Conservation (phyloP, 2,888 invertebrate genomes). For the Athalia cordata region DNA sequence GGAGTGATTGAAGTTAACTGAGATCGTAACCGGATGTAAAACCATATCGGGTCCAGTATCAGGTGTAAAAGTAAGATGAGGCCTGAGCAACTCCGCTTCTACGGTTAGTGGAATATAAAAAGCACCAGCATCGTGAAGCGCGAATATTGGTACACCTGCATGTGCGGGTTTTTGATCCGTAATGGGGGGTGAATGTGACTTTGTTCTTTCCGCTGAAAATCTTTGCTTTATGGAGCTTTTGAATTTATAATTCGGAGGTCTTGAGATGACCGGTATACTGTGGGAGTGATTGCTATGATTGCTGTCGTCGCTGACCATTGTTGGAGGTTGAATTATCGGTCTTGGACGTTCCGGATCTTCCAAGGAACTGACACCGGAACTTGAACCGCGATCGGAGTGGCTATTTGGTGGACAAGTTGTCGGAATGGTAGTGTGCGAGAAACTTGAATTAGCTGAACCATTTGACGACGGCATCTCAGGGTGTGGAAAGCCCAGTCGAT, state of each 20-base stretch:
- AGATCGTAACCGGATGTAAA: constrained; percentile 91
- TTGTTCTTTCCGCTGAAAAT: constrained; percentile 79
- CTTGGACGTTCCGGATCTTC: constrained; percentile 66
- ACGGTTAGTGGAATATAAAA: constrained; percentile 92
- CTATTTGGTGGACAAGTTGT: constrained; percentile 63
- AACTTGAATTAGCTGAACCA: constrained; percentile 57
- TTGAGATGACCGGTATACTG: constrained; percentile 70
- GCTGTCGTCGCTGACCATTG: constrained; percentile 70
- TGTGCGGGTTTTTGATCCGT: constrained; percentile 66
- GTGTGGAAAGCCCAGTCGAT: constrained; percentile 70
- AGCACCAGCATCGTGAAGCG: constrained; percentile 89
- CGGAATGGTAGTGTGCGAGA: constrained; percentile 62
- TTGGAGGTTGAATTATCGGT: constrained; percentile 70
- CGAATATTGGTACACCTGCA: constrained; percentile 88
- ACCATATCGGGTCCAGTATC: constrained; percentile 77
- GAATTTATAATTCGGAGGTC: constrained; percentile 87
- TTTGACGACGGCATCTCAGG: constrained; percentile 65
- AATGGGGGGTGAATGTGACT: constrained; percentile 65
- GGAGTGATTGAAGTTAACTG: constrained; percentile 83
- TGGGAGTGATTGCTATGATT: constrained; percentile 72
- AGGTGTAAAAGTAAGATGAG: constrained; percentile 75
- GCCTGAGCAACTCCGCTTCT: constrained; percentile 83
- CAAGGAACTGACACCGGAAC: constrained; percentile 70
- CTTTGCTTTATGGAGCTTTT: constrained; percentile 95
- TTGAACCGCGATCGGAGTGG: constrained; percentile 69